These are phyloP conservation scores for Pseudococcus longispinus DNA, from an alignment of 2,888 invertebrate species.

Conservation along the genomic window DNA sequence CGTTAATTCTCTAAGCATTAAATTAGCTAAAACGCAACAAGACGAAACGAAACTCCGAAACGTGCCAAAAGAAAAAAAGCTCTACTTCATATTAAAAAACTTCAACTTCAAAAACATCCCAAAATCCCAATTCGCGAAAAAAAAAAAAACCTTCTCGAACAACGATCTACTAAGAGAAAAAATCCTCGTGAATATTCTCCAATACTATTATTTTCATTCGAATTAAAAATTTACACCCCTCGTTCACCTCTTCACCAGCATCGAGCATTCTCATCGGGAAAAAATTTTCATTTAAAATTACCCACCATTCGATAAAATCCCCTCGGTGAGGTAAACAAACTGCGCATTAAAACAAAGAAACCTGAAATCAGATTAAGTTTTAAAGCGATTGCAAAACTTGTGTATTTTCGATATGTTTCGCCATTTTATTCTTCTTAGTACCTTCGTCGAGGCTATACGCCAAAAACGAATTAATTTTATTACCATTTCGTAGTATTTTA, in stretches of 20 bases:
- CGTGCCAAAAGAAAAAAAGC: neutral
- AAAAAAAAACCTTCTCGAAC: neutral
- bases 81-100: neutral
- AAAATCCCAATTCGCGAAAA: neutral
- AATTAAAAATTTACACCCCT: neutral
- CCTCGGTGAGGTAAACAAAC: neutral
- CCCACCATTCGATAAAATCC: neutral
- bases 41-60: neutral
- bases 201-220: neutral
- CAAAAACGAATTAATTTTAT: neutral
- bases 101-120: neutral
- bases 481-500: neutral
- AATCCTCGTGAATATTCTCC: neutral
- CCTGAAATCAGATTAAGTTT: constrained; percentile 14
- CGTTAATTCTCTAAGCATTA: neutral
- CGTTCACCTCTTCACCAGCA: neutral
- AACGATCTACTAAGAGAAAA: neutral
- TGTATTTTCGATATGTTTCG: neutral
- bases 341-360: constrained; percentile 17
- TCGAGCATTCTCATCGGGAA: neutral
- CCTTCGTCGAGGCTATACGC: neutral
- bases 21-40: neutral
- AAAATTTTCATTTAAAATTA: neutral
- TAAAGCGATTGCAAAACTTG: neutral
- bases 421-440: neutral